Conservation (phyloP, 2,113 vertebrate genomes). For the Sardina pilchardus region DNA sequence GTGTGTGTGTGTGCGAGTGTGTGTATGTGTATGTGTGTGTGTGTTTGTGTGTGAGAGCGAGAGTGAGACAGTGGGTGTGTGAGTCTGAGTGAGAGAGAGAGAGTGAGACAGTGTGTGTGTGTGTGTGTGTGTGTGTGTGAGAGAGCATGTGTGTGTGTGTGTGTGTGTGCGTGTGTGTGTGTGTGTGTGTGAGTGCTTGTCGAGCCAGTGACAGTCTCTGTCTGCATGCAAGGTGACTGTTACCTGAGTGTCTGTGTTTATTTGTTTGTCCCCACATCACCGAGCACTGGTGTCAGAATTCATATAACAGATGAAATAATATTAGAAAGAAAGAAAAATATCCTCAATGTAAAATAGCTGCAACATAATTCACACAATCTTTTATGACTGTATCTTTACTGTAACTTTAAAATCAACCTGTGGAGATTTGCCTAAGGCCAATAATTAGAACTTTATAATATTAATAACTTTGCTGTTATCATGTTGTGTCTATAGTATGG, state of each 20-base stretch:
- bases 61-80: conserved; percentile 15
- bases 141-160: conserved; percentile 35
- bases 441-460: neutral
- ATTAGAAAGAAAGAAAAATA: no score
- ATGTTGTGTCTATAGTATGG: neutral
- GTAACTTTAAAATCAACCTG: neutral
- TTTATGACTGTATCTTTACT: neutral
- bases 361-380: neutral
- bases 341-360: neutral
- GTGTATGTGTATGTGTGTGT: conserved; percentile 22
- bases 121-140: conserved; percentile 19
- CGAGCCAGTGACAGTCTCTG: neutral
- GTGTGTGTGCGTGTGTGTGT: neutral
- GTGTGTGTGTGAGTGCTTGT: neutral
- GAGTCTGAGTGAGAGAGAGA: neutral
- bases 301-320: neutral
- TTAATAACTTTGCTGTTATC: no score
- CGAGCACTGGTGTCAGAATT: neutral
- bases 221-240: conserved; percentile 12
- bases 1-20: conserved; percentile 31
- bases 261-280: neutral
- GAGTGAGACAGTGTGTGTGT: conserved; percentile 23
- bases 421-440: neutral
- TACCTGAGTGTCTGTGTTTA: conserved; percentile 6
- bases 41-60: conserved; percentile 25